These are phyloP conservation scores for Chroicocephalus ridibundus DNA, from an alignment of 2,113 vertebrate genomes.

Conservation along the genomic window DNA sequence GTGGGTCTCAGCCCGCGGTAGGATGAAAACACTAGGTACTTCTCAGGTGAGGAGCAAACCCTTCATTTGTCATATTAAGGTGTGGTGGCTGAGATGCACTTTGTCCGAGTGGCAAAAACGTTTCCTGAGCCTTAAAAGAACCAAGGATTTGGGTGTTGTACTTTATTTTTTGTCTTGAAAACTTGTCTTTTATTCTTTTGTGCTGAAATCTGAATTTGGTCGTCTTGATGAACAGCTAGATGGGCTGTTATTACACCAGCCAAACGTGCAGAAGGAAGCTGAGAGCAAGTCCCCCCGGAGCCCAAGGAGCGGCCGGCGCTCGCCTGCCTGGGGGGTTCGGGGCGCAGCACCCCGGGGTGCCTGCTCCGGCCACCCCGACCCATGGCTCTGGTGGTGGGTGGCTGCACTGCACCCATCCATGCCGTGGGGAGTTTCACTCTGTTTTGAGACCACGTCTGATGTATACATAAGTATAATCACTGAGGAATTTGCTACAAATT, in stretches of 20 bases:
- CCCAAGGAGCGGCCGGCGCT: accelerated
- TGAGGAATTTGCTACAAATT: neutral
- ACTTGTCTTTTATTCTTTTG: neutral
- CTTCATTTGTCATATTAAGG: neutral
- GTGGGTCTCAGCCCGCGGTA: neutral
- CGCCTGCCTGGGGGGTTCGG: accelerated
- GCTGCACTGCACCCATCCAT: accelerated
- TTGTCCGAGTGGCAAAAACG: accelerated
- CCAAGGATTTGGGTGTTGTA: neutral
- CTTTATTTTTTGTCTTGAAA: neutral
- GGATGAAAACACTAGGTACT: neutral
- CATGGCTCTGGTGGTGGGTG: accelerated
- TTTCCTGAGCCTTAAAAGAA: neutral
- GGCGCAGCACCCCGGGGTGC: neutral
- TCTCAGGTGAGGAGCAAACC: neutral
- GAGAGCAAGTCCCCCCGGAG: neutral
- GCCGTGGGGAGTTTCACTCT: accelerated
- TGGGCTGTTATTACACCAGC: neutral
- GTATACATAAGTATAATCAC: too few species aligned
- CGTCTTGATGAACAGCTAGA: neutral
- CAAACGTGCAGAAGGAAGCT: neutral
- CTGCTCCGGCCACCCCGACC: accelerated
- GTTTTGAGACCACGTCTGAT: accelerated
- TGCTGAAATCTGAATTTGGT: neutral
- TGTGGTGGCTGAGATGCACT: neutral